Percentiles rank a stretch among this genome's conserved stretches.
Evolutionary conservation across 2,797 vertebrate genomes (phyloP).

Genomic region (Paratrypauchen microcephalus): DNA sequence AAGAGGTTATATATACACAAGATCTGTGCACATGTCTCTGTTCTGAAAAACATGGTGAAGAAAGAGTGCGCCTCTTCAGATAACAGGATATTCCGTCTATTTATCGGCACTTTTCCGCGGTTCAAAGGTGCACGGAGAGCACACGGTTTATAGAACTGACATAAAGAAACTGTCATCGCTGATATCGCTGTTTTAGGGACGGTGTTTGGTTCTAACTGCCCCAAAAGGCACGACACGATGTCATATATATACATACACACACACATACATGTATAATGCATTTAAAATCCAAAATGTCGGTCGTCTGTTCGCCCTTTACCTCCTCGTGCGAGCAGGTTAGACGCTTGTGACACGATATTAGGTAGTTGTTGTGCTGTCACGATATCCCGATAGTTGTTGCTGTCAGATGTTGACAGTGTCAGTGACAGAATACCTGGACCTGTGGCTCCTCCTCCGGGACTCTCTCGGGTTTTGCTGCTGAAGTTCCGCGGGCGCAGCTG

Average conservation of each 20-base stretch:
- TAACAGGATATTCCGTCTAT: constrained; percentile 6
- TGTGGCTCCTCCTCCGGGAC: constrained; percentile 79
- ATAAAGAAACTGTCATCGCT: constrained; percentile 19
- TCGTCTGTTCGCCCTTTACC: background rate
- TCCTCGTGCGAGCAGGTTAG: constrained; percentile 14
- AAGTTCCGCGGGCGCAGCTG: constrained; percentile 61
- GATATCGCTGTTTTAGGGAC: constrained; percentile 12
- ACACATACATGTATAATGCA: background rate
- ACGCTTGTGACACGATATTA: background rate
- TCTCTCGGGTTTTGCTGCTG: constrained; percentile 41
- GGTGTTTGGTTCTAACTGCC: constrained; percentile 40
- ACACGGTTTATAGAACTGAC: constrained; percentile 11
- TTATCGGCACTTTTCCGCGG: constrained; percentile 13
- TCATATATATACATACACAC: background rate
- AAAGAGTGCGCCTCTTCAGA: background rate
- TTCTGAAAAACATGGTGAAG: constrained; percentile 21
- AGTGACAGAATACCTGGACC: constrained; percentile 77
- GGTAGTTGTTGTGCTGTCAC: no score
- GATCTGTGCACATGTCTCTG: constrained; percentile 31
- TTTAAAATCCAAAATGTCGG: constrained; percentile 15
- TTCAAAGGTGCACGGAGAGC: background rate
- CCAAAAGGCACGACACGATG: background rate
- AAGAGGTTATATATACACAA: background rate
- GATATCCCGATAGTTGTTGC: constrained; percentile 23
- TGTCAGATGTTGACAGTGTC: constrained; percentile 68